These are phyloP conservation scores for Procambarus clarkii DNA, from an alignment of 1,140 invertebrate species.

Conservation along the genomic window DNA sequence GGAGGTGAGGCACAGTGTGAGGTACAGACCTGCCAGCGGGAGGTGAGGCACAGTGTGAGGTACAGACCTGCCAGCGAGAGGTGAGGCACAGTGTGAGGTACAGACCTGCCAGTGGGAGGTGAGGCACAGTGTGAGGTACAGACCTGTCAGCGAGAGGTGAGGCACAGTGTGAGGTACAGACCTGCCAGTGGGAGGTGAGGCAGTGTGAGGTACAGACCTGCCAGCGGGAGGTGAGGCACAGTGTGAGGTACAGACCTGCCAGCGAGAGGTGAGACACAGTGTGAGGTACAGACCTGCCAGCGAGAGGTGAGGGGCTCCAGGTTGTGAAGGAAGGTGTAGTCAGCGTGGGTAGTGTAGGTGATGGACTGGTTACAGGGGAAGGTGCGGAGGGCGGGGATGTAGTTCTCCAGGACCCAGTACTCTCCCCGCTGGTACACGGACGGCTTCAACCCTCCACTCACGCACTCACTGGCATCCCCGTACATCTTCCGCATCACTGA, in stretches of 20 bases:
- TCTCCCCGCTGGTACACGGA: conserved; percentile 83
- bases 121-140: neutral
- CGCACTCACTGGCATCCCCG: conserved; percentile 60
- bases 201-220: neutral
- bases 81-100: neutral
- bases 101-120: neutral
- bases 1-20: neutral
- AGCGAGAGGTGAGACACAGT: neutral
- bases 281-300: neutral
- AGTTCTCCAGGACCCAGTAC: conserved; percentile 94
- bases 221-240: neutral
- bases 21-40: neutral
- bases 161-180: neutral
- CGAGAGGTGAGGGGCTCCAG: conserved; percentile 81
- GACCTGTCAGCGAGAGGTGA: neutral
- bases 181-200: neutral
- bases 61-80: neutral
- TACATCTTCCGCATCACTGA: too few relatives aligned
- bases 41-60: neutral
- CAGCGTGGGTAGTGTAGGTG: conserved; percentile 95
- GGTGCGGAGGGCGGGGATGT: conserved; percentile 79
- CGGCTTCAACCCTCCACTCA: conserved; percentile 11
- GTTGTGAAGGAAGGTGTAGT: conserved; percentile 93
- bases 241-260: neutral
- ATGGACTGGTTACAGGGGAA: conserved; percentile 87